Base-by-base conservation (phyloP, 2,113 vertebrate genomes). In the Saguinus midas region DNA sequence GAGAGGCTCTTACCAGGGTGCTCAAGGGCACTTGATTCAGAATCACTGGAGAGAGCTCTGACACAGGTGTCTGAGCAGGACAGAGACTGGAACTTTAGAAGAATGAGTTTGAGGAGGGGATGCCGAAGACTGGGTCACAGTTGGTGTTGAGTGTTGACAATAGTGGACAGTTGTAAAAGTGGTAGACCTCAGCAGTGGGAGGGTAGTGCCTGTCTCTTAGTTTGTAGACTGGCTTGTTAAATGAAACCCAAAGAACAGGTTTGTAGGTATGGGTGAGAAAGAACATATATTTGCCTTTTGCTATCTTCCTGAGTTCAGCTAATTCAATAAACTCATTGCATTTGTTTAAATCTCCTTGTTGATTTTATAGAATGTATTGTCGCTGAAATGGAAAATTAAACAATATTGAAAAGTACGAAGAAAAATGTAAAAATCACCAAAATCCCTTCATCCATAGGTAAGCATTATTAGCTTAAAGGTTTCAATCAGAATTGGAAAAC, bases 331-430 rank as follows among this genome's bases (percentile, higher is more conserved):
- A 72, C 32, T 25, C 8, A 8, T 57, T 91, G 27, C 18, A n/a
- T 91, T 52, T 84, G 23, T 37, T 93, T 94, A 95, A 93, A 91
- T 93, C 13, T 85, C 66, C 32, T 95, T 73, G 32, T 89, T 87
- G 73, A 72, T 94, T 96, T 91, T 96, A 93, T 91, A 75, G 94
- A 94, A 81, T 79, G 35, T 45, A 66, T 81, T 93, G 57, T 72
- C 37, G 92, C 35, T 97, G 75, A 95, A 87, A 92, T 87, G 90
- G 83, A 95, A 97, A 96, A 90, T 84, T 91, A 96, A 96, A 79
- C 21, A 94, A 72, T 91, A 95, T 80, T 88, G 70, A 95, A 97
- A 92, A 87, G 72, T 45, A 84, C 55, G 76, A 92, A 96, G 78
- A 87, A 93, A 97, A 87, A 93, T 88, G 40, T 93, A 66, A 90